phyloP scores from a whole-genome alignment of 64 coral and sea anemone genomes.

The Actinia tenebrosa region DNA sequence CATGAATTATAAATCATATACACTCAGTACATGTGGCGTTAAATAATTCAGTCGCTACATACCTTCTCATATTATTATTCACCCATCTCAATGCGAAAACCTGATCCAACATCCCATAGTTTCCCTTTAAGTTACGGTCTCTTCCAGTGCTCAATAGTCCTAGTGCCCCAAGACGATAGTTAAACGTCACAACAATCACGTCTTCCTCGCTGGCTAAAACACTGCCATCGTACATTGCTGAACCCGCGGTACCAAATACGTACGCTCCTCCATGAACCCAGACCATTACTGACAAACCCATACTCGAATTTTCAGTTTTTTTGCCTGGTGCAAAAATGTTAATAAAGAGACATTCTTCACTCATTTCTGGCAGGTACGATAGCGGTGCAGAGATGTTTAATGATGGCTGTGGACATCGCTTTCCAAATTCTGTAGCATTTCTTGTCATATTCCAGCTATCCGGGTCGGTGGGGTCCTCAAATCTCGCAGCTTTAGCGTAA shows the following conservation, averaged over 20 bases:
- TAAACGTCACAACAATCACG: not conserved
- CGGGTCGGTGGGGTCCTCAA: not conserved
- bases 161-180: not conserved
- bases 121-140: conserved; percentile 12
- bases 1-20: too few species aligned
- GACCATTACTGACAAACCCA: not conserved
- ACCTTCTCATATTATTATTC: conserved; percentile 59
- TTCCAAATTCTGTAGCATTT: not conserved
- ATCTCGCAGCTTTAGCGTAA: not conserved
- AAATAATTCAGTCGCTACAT: not conserved
- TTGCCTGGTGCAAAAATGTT: not conserved
- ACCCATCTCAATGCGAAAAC: conserved; percentile 65
- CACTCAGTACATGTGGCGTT: too few species aligned
- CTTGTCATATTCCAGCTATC: not conserved
- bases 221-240: not conserved
- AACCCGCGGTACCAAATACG: not conserved
- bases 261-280: conserved; percentile 7
- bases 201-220: not conserved
- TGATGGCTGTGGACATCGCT: not conserved
- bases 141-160: conserved; percentile 10
- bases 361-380: not conserved
- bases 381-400: not conserved
- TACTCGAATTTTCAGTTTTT: not conserved
- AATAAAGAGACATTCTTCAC: not conserved
- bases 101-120: conserved; percentile 55